Evolutionary conservation across 2,113 vertebrate genomes (phyloP), one percentile per base, ranked within the genome.

Genomic region (Illadopsis cleaveri): DNA sequence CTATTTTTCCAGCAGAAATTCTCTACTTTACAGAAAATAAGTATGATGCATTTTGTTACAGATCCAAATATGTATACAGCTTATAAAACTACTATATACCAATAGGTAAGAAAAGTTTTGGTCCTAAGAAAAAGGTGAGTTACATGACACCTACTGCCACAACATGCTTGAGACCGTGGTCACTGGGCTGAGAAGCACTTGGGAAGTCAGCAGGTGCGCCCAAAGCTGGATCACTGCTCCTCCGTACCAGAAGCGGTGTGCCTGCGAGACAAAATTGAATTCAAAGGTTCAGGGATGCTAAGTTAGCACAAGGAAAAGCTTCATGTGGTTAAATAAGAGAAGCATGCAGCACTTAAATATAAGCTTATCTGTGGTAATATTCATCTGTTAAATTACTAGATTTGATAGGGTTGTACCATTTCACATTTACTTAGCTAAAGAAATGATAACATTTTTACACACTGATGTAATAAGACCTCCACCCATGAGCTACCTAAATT

Each of bases 181-280:
- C 98, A 75, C 96, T 93, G 17, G 79, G 92, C 79, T 98, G 97
- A 69, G 98, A 93, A 81, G 98, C 31, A 47, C 98, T 97, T 14
- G 95, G 93, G 70, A 97, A 94, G 65, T 99, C 98, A 76, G 96
- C 75, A 30, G 98, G 95, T 24, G 98, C 98, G 15, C 97, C 96
- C 65, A 99, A 91, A 14, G 97, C 98, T 33, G 99, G 99, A 93
- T 99, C 99, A 79, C 99, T 99, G 98, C 99, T 99, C 95, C 99
- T 99, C 94, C 99, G 98, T 65, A 99, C 99, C 92, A 99, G 94
- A 79, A 99, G 98, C 2, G 99, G 99, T 16, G 99, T 99, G 90
- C 98, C 99, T 99, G 88, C 2, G 24, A 82, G 77, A 95, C 87
- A 96, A 96, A 97, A 85, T 0, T 18, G 88, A 94, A 75, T 89